Evolutionary conservation across 2,113 vertebrate genomes (phyloP).

Genomic region (Calidris pugnax): DNA sequence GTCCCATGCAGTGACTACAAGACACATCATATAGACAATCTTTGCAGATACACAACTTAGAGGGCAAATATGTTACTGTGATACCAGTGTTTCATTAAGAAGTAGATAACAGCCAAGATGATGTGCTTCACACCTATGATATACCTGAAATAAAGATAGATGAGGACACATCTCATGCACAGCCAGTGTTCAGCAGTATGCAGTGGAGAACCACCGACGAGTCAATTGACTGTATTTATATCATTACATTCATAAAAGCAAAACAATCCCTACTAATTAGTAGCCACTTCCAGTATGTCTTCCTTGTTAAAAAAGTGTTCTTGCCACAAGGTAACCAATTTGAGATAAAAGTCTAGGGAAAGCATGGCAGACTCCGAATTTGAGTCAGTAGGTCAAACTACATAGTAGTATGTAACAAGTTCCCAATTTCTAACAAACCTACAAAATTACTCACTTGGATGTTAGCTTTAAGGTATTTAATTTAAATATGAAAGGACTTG

Average conservation of each 20-base stretch:
- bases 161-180: not conserved
- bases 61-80: not conserved
- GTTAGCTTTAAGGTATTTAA: not conserved
- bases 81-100: not conserved
- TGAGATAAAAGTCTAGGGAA: not conserved
- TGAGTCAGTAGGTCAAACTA: not conserved
- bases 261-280: not conserved
- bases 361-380: not conserved
- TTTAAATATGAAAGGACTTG: not conserved
- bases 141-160: not conserved
- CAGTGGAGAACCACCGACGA: not conserved
- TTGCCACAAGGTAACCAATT: not conserved
- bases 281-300: not conserved
- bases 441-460: not conserved
- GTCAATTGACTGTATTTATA: not conserved
- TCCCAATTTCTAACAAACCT: not conserved
- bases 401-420: not conserved
- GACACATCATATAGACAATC: not conserved
- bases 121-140: not conserved
- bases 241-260: not conserved
- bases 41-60: not conserved
- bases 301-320: not conserved
- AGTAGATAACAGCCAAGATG: not conserved
- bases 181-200: not conserved
- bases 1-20: rapidly evolving